Evolutionary conservation across 1,140 invertebrate species (phyloP).

Genomic region (Lucilia cuprina): DNA sequence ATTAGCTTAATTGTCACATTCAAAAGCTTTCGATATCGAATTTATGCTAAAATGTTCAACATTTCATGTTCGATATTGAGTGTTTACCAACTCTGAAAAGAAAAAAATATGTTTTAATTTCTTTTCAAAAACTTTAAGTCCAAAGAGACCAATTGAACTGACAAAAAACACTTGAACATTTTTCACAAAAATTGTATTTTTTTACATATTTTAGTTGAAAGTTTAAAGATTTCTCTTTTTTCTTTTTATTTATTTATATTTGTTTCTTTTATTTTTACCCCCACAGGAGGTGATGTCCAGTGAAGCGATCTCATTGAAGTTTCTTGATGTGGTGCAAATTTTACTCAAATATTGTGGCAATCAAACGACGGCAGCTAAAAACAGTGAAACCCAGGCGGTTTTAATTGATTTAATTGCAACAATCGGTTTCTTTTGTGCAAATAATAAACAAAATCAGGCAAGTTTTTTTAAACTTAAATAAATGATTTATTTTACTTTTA

Average conservation of each 20-base stretch:
- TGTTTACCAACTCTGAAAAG: too few species aligned
- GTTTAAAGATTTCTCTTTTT: background rate
- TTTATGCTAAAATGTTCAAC: too few species aligned
- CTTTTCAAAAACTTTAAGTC: background rate
- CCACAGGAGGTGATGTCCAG: constrained; percentile 81
- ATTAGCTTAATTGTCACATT: too few species aligned
- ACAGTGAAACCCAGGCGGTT: constrained; percentile 64
- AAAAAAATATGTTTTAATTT: too few species aligned
- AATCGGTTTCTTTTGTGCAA: constrained; percentile 65
- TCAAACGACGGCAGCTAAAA: constrained; percentile 59
- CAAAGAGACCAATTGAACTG: background rate
- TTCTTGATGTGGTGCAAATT: constrained; percentile 86
- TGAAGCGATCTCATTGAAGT: constrained; percentile 85
- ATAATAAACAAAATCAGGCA: constrained; percentile 65
- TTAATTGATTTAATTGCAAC: constrained; percentile 66
- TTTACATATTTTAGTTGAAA: background rate
- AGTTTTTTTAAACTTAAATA: too few species aligned
- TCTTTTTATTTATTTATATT: background rate
- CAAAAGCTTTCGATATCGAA: too few species aligned
- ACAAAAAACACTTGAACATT: background rate
- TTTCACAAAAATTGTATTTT: too few species aligned
- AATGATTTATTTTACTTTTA: too few species aligned
- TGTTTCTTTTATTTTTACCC: constrained; percentile 16
- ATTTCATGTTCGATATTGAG: too few species aligned
- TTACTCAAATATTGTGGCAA: constrained; percentile 81